Evolutionary conservation across 64 coral and sea anemone species (phyloP).

Genomic region (Porites lutea): DNA sequence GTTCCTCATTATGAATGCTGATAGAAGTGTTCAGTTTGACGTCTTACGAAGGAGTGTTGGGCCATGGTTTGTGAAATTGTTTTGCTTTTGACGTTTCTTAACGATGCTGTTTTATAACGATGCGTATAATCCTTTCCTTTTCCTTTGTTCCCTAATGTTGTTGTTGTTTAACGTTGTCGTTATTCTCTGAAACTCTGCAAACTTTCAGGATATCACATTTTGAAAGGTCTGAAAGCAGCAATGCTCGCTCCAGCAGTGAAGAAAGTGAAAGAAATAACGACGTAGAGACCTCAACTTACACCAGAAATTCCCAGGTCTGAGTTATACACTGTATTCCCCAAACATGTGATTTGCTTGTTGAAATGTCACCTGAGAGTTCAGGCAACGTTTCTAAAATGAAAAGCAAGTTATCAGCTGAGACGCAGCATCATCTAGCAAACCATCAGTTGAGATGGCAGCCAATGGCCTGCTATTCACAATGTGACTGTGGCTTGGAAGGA

Average conservation of each 20-base stretch:
- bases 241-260: not conserved
- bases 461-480: too few species aligned
- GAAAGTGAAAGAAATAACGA: not conserved
- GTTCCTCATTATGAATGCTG: not conserved
- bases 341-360: not conserved
- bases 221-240: not conserved
- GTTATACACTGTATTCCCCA: not conserved
- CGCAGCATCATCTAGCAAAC: too few species aligned
- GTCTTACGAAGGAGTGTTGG: constrained; percentile 27
- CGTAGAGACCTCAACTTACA: not conserved
- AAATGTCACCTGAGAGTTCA: too few species aligned
- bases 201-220: constrained; percentile 11
- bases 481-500: too few species aligned
- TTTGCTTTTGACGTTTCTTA: not conserved
- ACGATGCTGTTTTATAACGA: too few species aligned
- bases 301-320: constrained; percentile 29
- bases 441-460: too few species aligned
- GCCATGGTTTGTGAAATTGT: not conserved
- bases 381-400: too few species aligned
- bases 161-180: too few species aligned
- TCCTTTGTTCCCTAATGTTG: too few species aligned
- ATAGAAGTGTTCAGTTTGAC: not conserved
- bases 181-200: too few species aligned
- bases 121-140: too few species aligned
- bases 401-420: too few species aligned